Evolutionary conservation across 2,113 vertebrate species (phyloP).

Genomic region (Xiphias gladius): DNA sequence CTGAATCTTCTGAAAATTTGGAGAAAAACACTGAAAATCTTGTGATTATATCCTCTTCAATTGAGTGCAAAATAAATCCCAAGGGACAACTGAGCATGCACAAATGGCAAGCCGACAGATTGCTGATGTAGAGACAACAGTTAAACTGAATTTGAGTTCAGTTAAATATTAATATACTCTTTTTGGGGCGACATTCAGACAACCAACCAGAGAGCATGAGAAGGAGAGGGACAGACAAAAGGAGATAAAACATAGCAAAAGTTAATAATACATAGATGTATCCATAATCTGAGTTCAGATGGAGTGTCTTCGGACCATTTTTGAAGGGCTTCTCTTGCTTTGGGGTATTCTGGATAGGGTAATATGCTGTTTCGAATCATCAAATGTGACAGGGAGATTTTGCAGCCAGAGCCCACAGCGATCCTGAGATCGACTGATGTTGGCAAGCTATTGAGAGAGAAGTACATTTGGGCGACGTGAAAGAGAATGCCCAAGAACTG

Average conservation of each 20-base stretch:
- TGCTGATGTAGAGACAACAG: conserved; percentile 30
- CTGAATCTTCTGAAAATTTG: conserved; percentile 4
- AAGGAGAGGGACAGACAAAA: not conserved
- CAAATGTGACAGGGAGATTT: conserved; percentile 62
- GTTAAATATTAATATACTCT: conserved; percentile 16
- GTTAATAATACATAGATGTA: conserved; percentile 16
- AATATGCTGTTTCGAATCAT: conserved; percentile 57
- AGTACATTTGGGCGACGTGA: conserved; percentile 53
- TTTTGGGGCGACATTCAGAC: conserved; percentile 30
- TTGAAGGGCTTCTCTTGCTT: conserved; percentile 31
- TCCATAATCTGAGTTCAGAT: conserved; percentile 18
- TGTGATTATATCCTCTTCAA: conserved; percentile 26
- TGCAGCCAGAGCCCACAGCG: conserved; percentile 37
- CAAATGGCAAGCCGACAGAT: conserved; percentile 15
- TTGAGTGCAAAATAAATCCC: conserved; percentile 23
- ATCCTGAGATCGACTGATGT: conserved; percentile 44
- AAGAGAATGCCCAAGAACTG: conserved; percentile 49
- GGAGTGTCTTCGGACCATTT: conserved; percentile 11
- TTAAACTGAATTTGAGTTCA: conserved; percentile 34
- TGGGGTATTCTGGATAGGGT: conserved; percentile 25
- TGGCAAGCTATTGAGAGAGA: conserved; percentile 50
- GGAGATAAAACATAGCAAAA: not conserved
- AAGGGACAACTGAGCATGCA: conserved; percentile 16
- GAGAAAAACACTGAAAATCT: conserved; percentile 3
- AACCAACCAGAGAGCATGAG: not conserved